Conservation (phyloP, 1,140 invertebrate species). For the Drosophila repletoides region DNA sequence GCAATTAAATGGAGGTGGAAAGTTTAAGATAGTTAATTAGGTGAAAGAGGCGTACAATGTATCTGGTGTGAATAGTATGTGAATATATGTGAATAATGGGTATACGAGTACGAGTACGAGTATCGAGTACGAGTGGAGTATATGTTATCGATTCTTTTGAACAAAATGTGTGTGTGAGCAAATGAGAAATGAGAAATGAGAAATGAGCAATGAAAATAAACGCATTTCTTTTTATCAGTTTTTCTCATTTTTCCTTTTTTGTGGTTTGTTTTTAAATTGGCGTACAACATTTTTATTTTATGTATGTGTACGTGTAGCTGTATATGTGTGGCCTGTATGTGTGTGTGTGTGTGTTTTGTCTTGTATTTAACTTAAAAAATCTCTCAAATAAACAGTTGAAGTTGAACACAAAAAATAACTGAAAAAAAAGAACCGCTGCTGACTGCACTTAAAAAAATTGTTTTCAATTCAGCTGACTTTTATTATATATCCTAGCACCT, state of each 20-base stretch:
- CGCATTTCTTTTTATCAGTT: slow-evolving; percentile 37
- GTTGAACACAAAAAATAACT: slow-evolving; percentile 45
- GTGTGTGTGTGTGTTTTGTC: slow-evolving; percentile 29
- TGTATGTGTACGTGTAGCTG: slow-evolving; percentile 23
- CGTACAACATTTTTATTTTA: slow-evolving; percentile 41
- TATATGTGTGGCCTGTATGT: slow-evolving; percentile 25
- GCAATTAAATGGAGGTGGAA: slow-evolving; percentile 25
- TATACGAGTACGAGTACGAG: slow-evolving; percentile 15
- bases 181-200: slow-evolving; percentile 28
- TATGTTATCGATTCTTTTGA: slow-evolving; percentile 9
- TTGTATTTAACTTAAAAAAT: slow-evolving; percentile 44
- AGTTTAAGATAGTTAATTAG: slow-evolving; percentile 35
- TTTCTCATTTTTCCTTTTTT: slow-evolving; percentile 25
- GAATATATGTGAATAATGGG: slow-evolving; percentile 24
- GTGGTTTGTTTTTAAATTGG: slow-evolving; percentile 16
- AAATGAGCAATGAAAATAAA: slow-evolving; percentile 44
- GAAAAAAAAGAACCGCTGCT: slow-evolving; percentile 57
- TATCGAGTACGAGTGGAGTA: slow-evolving; percentile 6
- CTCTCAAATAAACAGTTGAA: slow-evolving; percentile 64
- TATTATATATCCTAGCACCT: slow-evolving; percentile 27
- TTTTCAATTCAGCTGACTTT: slow-evolving; percentile 7
- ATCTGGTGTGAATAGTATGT: slow-evolving; percentile 33
- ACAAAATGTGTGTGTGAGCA: neutral
- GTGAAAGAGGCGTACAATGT: slow-evolving; percentile 65
- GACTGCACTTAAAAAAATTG: slow-evolving; percentile 54